Percentiles rank a stretch among this genome's conserved stretches.
phyloP scores from a whole-genome alignment of 2,888 invertebrate genomes.

The Tipula lateralis region DNA sequence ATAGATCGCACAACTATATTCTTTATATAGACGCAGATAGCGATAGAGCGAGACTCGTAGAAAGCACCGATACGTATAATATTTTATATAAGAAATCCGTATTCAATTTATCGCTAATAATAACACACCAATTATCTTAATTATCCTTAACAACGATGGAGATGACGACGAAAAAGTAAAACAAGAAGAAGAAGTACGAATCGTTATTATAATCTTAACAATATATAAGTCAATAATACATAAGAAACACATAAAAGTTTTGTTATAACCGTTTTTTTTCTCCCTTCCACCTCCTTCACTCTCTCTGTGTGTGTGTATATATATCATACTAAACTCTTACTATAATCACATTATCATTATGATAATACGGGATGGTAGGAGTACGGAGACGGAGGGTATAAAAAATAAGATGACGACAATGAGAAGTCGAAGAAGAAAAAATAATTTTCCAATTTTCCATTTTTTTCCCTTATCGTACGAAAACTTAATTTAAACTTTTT shows the following conservation, averaged over 20 bases:
- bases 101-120: constrained; percentile 19
- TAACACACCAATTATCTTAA: constrained; percentile 11
- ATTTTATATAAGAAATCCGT: not conserved
- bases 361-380: not conserved
- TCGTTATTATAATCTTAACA: constrained; percentile 24
- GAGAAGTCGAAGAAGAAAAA: constrained; percentile 15
- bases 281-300: not conserved
- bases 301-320: not conserved
- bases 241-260: constrained; percentile 11
- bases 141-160: not conserved
- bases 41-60: no score
- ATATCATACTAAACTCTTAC: not conserved
- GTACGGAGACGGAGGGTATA: not conserved
- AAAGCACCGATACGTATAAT: not conserved
- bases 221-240: constrained; percentile 20
- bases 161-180: not conserved
- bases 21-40: not conserved
- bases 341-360: constrained; percentile 1
- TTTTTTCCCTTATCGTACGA: not conserved
- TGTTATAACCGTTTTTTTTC: not conserved
- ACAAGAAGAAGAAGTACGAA: not conserved
- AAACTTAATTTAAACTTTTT: constrained; percentile 19
- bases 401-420: not conserved
- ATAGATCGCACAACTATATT: not conserved
- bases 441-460: not conserved